phyloP scores from a whole-genome alignment of 2,113 vertebrate genomes.

The Semnornis frantzii region DNA sequence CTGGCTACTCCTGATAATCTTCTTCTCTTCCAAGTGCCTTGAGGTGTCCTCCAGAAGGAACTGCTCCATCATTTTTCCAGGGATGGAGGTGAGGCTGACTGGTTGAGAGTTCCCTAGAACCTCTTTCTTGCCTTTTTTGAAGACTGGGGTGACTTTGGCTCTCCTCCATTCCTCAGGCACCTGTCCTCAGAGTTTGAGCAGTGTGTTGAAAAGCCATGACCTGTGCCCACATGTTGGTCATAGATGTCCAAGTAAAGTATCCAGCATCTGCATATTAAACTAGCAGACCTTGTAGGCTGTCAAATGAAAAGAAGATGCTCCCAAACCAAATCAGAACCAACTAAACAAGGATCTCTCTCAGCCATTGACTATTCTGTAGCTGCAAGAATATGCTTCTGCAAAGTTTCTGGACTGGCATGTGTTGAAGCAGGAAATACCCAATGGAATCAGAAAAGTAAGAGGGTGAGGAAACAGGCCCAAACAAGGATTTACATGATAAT shows the following conservation, averaged over 20 bases:
- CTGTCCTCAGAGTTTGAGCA: not conserved
- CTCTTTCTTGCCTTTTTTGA: too few relatives aligned
- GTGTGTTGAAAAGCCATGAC: slow-evolving; percentile 3
- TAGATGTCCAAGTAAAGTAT: not conserved
- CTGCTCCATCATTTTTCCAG: too few relatives aligned
- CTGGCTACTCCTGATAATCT: too few relatives aligned
- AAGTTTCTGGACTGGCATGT: not conserved
- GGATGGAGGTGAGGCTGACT: too few relatives aligned
- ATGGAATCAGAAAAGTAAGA: not conserved
- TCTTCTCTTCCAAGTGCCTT: too few relatives aligned
- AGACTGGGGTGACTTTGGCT: too few relatives aligned
- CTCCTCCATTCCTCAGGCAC: too few relatives aligned
- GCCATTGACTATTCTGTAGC: not conserved
- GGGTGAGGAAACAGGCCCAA: not conserved
- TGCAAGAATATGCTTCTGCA: not conserved
- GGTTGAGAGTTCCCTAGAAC: too few relatives aligned
- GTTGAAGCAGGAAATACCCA: not conserved
- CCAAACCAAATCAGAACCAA: not conserved
- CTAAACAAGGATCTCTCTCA: not conserved
- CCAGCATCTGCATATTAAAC: not conserved
- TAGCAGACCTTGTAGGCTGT: not conserved
- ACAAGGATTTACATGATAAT: not conserved
- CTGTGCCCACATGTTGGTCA: not conserved
- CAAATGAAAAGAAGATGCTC: not conserved
- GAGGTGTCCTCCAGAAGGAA: too few relatives aligned